These are phyloP conservation scores for Junonia oenone DNA, from an alignment of 2,888 invertebrate genomes.

Conservation along the genomic window DNA sequence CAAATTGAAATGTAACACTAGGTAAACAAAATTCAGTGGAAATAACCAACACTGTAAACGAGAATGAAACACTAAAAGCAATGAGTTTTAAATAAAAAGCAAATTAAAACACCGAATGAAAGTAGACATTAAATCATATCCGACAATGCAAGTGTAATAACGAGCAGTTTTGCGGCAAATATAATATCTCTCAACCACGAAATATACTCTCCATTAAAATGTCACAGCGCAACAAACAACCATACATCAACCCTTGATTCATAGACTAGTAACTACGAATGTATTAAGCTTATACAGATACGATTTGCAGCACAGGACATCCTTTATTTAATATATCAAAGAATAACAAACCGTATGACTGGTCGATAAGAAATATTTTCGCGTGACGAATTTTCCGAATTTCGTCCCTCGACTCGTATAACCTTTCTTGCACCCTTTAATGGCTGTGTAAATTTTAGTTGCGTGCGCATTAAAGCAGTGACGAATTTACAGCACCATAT, in stretches of 20 bases:
- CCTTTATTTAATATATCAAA: slow-evolving; percentile 4
- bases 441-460: slow-evolving; percentile 23
- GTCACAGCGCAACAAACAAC: slow-evolving; percentile 31
- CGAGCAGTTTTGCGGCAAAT: slow-evolving; percentile 48
- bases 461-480: slow-evolving; percentile 22
- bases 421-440: slow-evolving; percentile 22
- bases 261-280: slow-evolving; percentile 28
- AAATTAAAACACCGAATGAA: slow-evolving; percentile 21
- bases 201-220: slow-evolving; percentile 47
- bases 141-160: slow-evolving; percentile 41
- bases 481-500: slow-evolving; percentile 18
- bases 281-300: slow-evolving; percentile 25
- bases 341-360: neutral
- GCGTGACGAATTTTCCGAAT: neutral
- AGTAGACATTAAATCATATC: slow-evolving; percentile 47
- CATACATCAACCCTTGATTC: slow-evolving; percentile 29
- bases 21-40: neutral
- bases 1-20: too few species aligned
- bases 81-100: slow-evolving; percentile 8
- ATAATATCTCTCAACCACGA: slow-evolving; percentile 48
- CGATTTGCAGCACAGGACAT: slow-evolving; percentile 10
- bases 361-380: neutral
- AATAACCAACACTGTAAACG: too few species aligned
- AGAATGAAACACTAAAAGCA: neutral
- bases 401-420: slow-evolving; percentile 14